Conservation (phyloP, 1,140 invertebrate species). For the Pogonomyrmex barbatus region DNA sequence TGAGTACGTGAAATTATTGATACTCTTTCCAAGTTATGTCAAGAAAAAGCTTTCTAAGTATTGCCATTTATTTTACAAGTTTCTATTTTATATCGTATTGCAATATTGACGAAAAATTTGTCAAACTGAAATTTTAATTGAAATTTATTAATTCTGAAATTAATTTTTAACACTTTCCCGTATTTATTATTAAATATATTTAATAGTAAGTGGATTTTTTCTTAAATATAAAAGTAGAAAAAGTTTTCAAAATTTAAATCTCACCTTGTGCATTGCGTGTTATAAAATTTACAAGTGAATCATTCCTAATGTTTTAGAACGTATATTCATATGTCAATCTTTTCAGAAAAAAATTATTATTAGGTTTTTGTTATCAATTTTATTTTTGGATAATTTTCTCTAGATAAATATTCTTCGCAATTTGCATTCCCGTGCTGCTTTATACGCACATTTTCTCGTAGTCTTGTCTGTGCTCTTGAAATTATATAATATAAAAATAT, state of each 20-base stretch:
- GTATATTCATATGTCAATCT: not conserved
- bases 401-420: not conserved
- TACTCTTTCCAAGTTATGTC: not conserved
- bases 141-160: not conserved
- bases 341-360: not conserved
- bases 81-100: not conserved
- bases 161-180: not conserved
- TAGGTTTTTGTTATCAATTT: not conserved
- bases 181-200: not conserved
- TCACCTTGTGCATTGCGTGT: not conserved
- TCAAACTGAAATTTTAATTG: not conserved
- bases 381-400: not conserved
- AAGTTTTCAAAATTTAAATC: not conserved
- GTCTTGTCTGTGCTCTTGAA: not conserved
- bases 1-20: not conserved
- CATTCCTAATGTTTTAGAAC: not conserved
- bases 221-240: not conserved
- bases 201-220: not conserved
- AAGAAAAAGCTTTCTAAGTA: not conserved
- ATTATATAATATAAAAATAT: no score
- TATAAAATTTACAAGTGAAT: constrained; percentile 8
- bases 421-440: no score
- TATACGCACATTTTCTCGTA: no score
- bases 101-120: not conserved
- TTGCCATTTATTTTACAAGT: not conserved